phyloP scores from a whole-genome alignment of 2,113 vertebrate genomes.

The Silurus glanis region DNA sequence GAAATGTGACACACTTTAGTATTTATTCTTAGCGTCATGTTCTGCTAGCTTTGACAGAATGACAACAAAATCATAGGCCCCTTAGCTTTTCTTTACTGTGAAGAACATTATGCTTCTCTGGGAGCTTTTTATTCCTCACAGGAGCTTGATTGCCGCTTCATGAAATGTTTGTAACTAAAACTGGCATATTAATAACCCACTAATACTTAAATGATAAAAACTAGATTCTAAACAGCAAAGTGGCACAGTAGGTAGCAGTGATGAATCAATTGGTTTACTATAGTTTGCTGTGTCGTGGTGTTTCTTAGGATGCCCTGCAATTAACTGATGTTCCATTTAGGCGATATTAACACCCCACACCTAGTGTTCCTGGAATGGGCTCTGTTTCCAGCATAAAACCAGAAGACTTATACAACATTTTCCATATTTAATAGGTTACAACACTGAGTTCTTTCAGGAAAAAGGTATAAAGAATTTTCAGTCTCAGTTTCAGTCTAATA shows the following conservation, averaged over 20 bases:
- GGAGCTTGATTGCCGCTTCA: neutral
- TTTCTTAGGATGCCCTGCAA: neutral
- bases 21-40: neutral
- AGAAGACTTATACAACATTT: neutral
- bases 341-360: neutral
- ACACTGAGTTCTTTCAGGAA: neutral
- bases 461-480: neutral
- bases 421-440: neutral
- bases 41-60: neutral
- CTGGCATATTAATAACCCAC: neutral
- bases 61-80: neutral
- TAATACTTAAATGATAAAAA: neutral
- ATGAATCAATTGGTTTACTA: neutral
- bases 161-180: neutral
- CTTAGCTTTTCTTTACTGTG: neutral
- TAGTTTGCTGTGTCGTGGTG: neutral
- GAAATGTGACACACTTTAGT: neutral
- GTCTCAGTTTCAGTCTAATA: neutral
- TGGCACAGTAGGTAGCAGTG: neutral
- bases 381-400: neutral
- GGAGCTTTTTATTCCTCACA: neutral
- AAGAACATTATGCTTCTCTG: neutral
- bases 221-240: neutral
- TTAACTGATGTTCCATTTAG: neutral
- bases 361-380: neutral